Percentiles rank a stretch among this genome's conserved stretches.
Conservation (phyloP, 2,888 invertebrate genomes). For the Nomada fucata region DNA sequence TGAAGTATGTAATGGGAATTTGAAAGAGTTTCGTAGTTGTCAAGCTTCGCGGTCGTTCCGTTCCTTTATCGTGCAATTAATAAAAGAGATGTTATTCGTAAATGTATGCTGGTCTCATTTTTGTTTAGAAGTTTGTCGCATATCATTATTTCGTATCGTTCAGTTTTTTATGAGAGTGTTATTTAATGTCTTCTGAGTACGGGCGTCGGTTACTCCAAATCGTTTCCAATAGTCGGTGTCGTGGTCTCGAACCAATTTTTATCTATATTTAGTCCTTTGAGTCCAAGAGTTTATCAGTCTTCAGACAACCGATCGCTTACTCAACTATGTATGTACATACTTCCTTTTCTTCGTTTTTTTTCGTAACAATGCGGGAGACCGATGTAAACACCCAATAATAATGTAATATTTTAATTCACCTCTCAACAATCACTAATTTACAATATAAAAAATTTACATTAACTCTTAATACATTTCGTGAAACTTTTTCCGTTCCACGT, state of each 20-base stretch:
- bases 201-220: neutral
- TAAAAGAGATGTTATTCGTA: neutral
- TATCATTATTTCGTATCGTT: neutral
- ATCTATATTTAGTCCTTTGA: constrained; percentile 61
- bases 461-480: neutral
- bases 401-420: neutral
- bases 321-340: constrained; percentile 36
- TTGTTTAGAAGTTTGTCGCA: too few species aligned
- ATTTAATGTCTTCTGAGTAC: constrained; percentile 21
- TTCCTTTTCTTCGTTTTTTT: constrained; percentile 43
- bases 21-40: too few species aligned
- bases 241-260: constrained; percentile 49
- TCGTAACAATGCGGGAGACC: neutral
- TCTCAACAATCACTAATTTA: neutral
- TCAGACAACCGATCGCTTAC: constrained; percentile 48
- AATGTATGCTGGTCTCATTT: neutral
- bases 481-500: neutral
- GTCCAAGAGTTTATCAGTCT: constrained; percentile 70
- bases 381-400: neutral
- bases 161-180: neutral
- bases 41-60: too few species aligned
- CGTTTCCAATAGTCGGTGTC: neutral
- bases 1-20: too few species aligned
- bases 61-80: neutral
- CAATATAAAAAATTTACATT: neutral